Evolutionary conservation across 2,888 invertebrate genomes (phyloP), one percentile per base, ranked within the genome.

Genomic region (Brachynemurus nebulosus): DNA sequence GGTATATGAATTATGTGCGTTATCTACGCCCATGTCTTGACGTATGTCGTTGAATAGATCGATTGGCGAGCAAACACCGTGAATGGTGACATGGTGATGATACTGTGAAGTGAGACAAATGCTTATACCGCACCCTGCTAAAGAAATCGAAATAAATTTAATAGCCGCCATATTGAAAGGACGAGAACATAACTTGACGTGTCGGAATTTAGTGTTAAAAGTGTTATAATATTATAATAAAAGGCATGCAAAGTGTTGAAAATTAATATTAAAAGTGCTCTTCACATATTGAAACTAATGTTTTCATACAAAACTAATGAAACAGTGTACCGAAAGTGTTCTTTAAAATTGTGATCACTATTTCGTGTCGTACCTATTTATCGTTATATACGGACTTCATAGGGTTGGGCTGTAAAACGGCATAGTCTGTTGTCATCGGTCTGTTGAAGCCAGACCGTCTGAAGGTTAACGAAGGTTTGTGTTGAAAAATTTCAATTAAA

Each of bases 381-480:
- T 14, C 30, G n/a, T 30, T 3, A 12, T 12, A 12, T 11, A 30
- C 30, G 30, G 30, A 30, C 30, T 30, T 30, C n/a, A 14, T 30
- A 39, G 39, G 39, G 39, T 39, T 39, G 39, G 39, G 39, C 39
- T 39, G 16, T 39, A 42, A 33, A 42, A 42, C 42, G 42, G 42
- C 42, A 42, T 34, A 42, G 42, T 33, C 35, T 25, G 18, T 42
- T 19, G 27, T 19, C 12, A 20, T 35, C 42, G 42, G 42, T 42
- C 42, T 42, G 42, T 34, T 33, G 25, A n/a, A 20, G 18, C 20
- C 42, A 42, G 42, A 42, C 42, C 42, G 42, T 25, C 25, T 42
- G 14, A 16, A 12, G 12, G 20, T 37, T 19, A 27, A 20, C 12
- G 20, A 17, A 27, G 33, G 20, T 42, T 19, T 42, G 20, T 27